These are phyloP conservation scores for Pelvicachromis taeniatus DNA, from an alignment of 2,113 vertebrate species.

Conservation along the genomic window DNA sequence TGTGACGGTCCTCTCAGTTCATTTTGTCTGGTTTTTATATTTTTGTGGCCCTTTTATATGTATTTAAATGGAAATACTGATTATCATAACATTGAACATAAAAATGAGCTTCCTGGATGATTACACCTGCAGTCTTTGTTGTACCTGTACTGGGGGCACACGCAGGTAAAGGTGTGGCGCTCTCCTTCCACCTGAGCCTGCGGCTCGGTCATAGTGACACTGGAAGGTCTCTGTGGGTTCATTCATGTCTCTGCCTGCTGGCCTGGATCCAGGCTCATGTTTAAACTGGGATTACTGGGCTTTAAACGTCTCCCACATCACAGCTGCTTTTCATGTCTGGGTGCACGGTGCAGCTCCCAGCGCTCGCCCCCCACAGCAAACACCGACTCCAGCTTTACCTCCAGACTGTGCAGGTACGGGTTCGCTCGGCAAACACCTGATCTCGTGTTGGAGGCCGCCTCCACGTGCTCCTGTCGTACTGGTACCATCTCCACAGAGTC, in stretches of 20 bases:
- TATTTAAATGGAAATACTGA: neutral
- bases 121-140: neutral
- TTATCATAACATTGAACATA: neutral
- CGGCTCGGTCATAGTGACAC: neutral
- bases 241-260: neutral
- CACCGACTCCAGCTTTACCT: neutral
- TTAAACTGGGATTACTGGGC: conserved; percentile 13
- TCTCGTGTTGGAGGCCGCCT: neutral
- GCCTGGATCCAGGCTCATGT: neutral
- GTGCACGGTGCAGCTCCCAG: neutral
- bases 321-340: neutral
- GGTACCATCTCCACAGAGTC: neutral
- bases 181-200: neutral
- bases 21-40: neutral
- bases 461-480: neutral
- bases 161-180: neutral
- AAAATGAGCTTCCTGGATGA: neutral
- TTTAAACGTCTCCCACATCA: neutral
- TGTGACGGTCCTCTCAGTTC: neutral
- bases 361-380: neutral
- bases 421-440: neutral
- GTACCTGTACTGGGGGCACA: neutral
- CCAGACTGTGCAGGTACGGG: neutral
- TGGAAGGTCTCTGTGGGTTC: neutral
- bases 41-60: neutral